Percentiles rank a stretch among this genome's conserved stretches.
phyloP scores from a whole-genome alignment of 2,113 vertebrate species.

The Gasterosteus aculeatus region DNA sequence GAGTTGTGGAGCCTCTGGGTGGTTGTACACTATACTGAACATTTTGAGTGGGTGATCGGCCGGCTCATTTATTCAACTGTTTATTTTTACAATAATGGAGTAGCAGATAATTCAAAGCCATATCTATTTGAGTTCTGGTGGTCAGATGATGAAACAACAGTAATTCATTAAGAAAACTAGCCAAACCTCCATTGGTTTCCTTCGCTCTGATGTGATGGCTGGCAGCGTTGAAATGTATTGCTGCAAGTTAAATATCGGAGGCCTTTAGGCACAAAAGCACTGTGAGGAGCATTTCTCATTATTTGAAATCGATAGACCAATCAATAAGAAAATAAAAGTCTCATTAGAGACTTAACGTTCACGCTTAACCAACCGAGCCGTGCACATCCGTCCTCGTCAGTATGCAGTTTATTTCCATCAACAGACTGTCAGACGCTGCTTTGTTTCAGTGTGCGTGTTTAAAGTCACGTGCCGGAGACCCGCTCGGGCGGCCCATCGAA shows the following conservation, averaged over 20 bases:
- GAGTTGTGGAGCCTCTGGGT: no score
- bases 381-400: slow-evolving; percentile 22
- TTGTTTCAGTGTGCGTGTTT: slow-evolving; percentile 47
- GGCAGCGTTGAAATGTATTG: background rate
- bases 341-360: background rate
- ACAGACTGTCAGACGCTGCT: slow-evolving; percentile 38
- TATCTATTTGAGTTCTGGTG: no score
- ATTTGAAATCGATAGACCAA: background rate
- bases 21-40: no score
- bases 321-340: background rate
- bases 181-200: background rate
- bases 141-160: no score
- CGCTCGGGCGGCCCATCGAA: slow-evolving; percentile 25
- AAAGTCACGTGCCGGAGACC: slow-evolving; percentile 17
- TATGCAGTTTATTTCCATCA: slow-evolving; percentile 21
- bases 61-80: no score
- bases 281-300: background rate
- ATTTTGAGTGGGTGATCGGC: no score
- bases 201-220: background rate
- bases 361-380: background rate
- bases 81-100: no score
- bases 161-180: background rate
- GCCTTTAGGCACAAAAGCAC: background rate
- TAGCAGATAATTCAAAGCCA: no score
- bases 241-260: background rate